phyloP scores from a whole-genome alignment of 2,113 vertebrate genomes.

The Notiomystis cincta region DNA sequence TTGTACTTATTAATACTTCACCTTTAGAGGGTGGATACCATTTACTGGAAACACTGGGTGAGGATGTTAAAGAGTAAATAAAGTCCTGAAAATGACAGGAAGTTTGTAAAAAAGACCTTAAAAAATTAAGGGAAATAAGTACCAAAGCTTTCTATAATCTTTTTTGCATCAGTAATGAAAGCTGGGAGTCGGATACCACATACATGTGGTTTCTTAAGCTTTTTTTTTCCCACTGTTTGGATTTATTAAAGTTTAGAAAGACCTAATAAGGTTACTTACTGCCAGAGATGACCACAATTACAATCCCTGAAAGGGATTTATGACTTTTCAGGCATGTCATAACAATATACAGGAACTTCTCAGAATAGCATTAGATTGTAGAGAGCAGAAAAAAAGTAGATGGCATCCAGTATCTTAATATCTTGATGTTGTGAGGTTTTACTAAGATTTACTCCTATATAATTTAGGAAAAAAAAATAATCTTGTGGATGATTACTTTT shows the following conservation, averaged over 20 bases:
- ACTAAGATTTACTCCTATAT: not conserved
- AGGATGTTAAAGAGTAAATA: not conserved
- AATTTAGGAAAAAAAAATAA: not conserved
- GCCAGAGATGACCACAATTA: not conserved
- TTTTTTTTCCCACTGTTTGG: not conserved
- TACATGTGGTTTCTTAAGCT: not conserved
- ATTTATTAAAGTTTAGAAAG: not conserved
- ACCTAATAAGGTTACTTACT: not conserved
- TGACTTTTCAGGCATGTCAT: not conserved
- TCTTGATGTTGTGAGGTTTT: not conserved
- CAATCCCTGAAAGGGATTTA: not conserved
- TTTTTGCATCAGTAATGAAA: not conserved
- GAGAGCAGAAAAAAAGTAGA: not conserved
- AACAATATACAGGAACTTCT: not conserved
- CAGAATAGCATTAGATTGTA: not conserved
- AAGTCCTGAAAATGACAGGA: not conserved
- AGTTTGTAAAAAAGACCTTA: not conserved
- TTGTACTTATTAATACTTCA: not conserved
- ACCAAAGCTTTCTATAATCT: not conserved
- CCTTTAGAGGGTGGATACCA: not conserved
- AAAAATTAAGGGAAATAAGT: not conserved
- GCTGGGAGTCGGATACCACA: not conserved
- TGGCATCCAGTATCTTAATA: not conserved
- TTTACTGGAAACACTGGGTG: not conserved
- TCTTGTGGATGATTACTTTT: not conserved